phyloP scores from a whole-genome alignment of 1,140 invertebrate species.

The Ips typographus region DNA sequence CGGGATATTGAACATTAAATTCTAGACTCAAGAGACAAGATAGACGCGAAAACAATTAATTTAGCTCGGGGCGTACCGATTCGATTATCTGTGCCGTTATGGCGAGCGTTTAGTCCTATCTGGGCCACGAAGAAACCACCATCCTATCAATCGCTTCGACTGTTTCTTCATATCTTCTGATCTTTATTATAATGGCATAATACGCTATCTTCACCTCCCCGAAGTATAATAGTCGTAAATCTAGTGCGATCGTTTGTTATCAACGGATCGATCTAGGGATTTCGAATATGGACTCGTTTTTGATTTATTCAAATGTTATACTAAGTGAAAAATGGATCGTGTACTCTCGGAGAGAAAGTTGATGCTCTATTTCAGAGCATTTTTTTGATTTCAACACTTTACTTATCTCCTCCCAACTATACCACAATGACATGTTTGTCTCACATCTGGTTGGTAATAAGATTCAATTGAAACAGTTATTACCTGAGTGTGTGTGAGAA shows the following conservation, averaged over 20 bases:
- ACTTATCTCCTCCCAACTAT: too few relatives aligned
- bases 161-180: constrained; percentile 10
- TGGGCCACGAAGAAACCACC: not conserved
- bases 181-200: constrained; percentile 24
- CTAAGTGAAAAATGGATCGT: not conserved
- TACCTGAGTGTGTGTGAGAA: not conserved
- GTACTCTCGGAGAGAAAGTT: too few relatives aligned
- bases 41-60: not conserved
- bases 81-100: constrained; percentile 3
- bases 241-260: constrained; percentile 13
- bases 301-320: not conserved
- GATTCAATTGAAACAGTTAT: not conserved
- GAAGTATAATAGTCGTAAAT: constrained; percentile 19
- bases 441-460: not conserved
- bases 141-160: not conserved
- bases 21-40: too few relatives aligned
- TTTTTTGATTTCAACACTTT: too few relatives aligned
- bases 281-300: not conserved
- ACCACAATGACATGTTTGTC: not conserved
- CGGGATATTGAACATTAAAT: too few relatives aligned
- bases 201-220: constrained; percentile 17
- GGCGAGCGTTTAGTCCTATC: not conserved
- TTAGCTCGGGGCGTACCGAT: not conserved
- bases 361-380: too few relatives aligned
- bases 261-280: constrained; percentile 9